Conservation (phyloP, 2,888 invertebrate genomes). For the Melieria picta region DNA sequence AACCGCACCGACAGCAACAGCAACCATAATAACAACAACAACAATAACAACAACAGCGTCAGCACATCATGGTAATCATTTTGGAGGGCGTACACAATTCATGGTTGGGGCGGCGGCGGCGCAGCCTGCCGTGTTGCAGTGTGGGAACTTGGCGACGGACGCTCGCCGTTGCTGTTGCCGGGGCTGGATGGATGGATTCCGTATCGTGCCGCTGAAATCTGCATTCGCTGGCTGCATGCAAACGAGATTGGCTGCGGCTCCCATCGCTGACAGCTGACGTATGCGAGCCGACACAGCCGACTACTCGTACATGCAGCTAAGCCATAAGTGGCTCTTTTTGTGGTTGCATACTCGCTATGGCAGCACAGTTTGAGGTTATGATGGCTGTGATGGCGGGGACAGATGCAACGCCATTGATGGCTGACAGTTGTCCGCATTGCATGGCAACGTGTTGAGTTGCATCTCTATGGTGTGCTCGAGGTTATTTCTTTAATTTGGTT, state of each 20-base stretch:
- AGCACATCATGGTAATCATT: not conserved
- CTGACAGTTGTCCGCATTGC: conserved; percentile 3
- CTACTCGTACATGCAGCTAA: too few species aligned
- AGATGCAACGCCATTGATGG: not conserved
- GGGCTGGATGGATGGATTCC: not conserved
- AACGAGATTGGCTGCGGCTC: not conserved
- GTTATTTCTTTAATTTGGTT: not conserved
- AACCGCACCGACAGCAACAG: not conserved
- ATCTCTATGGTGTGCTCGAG: not conserved
- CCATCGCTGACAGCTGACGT: not conserved
- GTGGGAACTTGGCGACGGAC: not conserved
- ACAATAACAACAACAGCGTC: too few species aligned
- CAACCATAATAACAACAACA: not conserved
- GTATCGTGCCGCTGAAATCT: not conserved
- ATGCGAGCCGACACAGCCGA: too few species aligned
- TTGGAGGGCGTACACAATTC: conserved; percentile 1
- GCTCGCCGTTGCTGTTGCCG: not conserved
- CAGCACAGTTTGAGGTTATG: not conserved
- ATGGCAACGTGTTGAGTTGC: too few species aligned
- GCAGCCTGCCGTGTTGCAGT: not conserved
- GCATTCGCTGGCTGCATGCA: not conserved
- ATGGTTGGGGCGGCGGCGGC: not conserved
- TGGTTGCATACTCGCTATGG: too few species aligned
- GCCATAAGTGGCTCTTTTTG: too few species aligned
- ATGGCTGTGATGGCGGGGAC: not conserved